These are phyloP conservation scores for Drosophila buzzatii DNA, from an alignment of 2,888 invertebrate species.

Conservation along the genomic window DNA sequence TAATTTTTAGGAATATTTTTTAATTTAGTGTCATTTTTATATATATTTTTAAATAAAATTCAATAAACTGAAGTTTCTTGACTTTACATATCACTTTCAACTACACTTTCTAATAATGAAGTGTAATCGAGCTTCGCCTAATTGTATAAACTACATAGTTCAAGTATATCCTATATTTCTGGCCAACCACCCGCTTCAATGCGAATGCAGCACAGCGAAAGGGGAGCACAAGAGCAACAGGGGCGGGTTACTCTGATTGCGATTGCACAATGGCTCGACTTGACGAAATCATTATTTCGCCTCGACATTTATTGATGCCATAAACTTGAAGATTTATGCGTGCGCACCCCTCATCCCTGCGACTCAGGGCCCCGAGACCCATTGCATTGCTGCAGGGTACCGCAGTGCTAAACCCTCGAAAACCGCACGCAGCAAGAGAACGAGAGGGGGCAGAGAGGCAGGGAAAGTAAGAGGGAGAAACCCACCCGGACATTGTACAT, in stretches of 20 bases:
- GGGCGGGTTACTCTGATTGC: constrained; percentile 39
- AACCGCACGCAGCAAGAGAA: constrained; percentile 1
- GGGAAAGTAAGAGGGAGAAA: constrained; percentile 18
- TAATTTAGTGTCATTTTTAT: not conserved
- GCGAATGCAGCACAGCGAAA: constrained; percentile 35
- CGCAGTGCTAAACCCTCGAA: constrained; percentile 32
- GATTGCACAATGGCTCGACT: constrained; percentile 68
- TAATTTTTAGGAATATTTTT: not conserved
- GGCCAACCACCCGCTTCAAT: constrained; percentile 16
- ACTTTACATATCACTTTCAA: too few species aligned
- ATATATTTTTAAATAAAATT: not conserved
- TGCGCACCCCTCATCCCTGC: constrained; percentile 14
- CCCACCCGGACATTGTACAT: constrained; percentile 59
- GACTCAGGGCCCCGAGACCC: too few species aligned
- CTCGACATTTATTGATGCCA: constrained; percentile 85
- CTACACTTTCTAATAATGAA: not conserved
- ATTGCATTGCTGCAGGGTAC: constrained; percentile 49
- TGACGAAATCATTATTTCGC: constrained; percentile 83
- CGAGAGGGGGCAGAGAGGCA: too few species aligned
- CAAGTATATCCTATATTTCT: not conserved
- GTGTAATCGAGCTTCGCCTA: constrained; percentile 3
- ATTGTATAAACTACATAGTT: not conserved
- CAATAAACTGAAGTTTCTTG: not conserved
- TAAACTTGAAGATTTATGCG: constrained; percentile 85
- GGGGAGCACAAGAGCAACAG: not conserved